A percentile compares a stretch with the other conserved stretches of the same genome.
phyloP scores from a whole-genome alignment of 2,113 vertebrate genomes.

The Toxotes jaculatrix region DNA sequence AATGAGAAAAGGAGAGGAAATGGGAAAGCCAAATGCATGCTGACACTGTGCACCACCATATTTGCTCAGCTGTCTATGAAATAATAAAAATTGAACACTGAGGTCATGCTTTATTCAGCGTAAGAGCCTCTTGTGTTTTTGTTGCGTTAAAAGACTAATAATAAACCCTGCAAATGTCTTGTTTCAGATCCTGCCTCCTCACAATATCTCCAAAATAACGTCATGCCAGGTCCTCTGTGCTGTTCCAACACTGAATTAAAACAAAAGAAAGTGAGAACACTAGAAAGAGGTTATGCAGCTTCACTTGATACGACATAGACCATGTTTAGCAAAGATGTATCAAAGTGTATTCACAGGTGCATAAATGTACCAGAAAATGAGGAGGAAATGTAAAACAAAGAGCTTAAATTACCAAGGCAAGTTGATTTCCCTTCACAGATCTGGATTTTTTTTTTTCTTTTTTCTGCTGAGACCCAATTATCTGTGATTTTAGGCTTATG shows the following conservation, averaged over 20 bases:
- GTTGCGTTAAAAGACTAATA: constrained; percentile 66
- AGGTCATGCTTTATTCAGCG: constrained; percentile 80
- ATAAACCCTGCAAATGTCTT: constrained; percentile 52
- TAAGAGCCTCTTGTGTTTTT: constrained; percentile 69
- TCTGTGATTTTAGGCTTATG: constrained; percentile 45
- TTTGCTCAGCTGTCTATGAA: constrained; percentile 67
- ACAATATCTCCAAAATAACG: constrained; percentile 11
- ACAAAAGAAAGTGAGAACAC: constrained; percentile 8
- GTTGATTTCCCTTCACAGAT: constrained; percentile 29
- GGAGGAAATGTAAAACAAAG: constrained; percentile 27
- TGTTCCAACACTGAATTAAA: constrained; percentile 30
- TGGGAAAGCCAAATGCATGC: constrained; percentile 62
- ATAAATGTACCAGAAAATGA: constrained; percentile 40
- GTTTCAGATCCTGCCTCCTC: constrained; percentile 34
- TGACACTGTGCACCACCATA: constrained; percentile 61
- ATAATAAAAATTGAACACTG: constrained; percentile 74
- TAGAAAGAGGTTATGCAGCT: neutral
- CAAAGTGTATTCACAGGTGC: constrained; percentile 19
- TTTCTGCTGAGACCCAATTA: constrained; percentile 35
- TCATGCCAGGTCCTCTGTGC: constrained; percentile 14
- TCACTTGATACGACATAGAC: neutral
- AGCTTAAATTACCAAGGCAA: constrained; percentile 14
- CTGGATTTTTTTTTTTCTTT: constrained; percentile 21
- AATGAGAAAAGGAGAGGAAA: constrained; percentile 72
- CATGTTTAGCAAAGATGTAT: neutral